Evolutionary conservation across 2,113 vertebrate genomes (phyloP).

Genomic region (Oceanites oceanicus): DNA sequence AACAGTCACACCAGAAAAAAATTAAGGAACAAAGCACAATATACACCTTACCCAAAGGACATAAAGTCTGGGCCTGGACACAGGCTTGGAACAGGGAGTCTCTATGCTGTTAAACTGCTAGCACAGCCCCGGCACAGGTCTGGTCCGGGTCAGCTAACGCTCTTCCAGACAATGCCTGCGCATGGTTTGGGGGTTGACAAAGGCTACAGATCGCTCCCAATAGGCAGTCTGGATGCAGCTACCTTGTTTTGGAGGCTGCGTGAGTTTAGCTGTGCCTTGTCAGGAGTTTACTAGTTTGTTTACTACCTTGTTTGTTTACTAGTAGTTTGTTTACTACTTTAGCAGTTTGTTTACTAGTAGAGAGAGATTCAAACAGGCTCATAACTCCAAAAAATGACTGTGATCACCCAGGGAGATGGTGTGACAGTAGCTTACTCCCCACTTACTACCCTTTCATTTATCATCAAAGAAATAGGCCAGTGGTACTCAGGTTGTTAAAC

Average conservation of each 20-base stretch:
- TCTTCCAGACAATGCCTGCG: neutral
- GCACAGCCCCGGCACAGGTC: neutral
- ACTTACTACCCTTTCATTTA: neutral
- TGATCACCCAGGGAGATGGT: neutral
- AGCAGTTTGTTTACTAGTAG: neutral
- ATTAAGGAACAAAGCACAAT: neutral
- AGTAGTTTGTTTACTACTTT: neutral
- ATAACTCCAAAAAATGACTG: neutral
- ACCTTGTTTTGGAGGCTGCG: neutral
- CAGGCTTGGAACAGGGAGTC: neutral
- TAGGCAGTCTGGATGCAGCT: neutral
- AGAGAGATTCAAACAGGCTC: neutral
- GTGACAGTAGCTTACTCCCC: neutral
- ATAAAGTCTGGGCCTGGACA: neutral
- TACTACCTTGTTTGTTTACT: neutral
- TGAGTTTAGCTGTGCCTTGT: neutral
- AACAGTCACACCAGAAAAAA: neutral
- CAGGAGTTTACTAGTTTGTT: neutral
- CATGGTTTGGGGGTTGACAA: neutral
- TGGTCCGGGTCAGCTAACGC: rapidly evolving
- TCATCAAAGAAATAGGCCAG: neutral
- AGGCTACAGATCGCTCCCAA: neutral
- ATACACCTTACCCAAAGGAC: neutral
- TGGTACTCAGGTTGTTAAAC: neutral
- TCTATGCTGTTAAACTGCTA: neutral